Conservation (phyloP, 1,140 invertebrate species). For the Calephelis nemesis region DNA sequence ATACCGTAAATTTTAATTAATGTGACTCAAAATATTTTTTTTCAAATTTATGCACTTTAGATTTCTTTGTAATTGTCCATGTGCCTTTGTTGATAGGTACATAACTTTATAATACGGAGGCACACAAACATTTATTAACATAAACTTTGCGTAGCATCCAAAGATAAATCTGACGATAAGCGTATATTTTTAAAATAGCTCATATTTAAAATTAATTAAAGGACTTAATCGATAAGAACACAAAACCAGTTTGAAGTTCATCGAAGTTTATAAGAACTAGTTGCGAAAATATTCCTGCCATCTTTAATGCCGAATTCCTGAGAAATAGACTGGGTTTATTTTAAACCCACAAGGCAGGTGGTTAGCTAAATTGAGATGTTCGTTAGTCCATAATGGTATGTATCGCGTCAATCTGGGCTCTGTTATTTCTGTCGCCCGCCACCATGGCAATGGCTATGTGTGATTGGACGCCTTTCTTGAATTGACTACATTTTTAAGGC, state of each 20-base stretch:
- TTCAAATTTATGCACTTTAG: no score
- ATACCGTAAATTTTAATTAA: no score
- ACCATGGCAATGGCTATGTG: conserved; percentile 34
- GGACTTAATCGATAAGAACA: conserved; percentile 5
- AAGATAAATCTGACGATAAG: conserved; percentile 2
- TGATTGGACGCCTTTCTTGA: conserved; percentile 34
- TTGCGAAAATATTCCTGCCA: conserved; percentile 12
- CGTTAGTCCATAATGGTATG: conserved; percentile 61
- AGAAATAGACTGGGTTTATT: conserved; percentile 42
- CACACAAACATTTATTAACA: no score
- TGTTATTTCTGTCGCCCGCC: conserved; percentile 51
- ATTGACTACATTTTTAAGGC: conserved; percentile 26
- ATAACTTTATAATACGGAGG: no score
- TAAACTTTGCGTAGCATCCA: background rate
- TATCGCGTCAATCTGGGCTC: conserved; percentile 53
- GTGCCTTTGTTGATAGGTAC: no score
- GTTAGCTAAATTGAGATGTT: conserved; percentile 63
- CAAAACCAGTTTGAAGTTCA: background rate
- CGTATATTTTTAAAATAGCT: background rate
- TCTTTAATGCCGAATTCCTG: conserved; percentile 18
- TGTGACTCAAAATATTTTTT: no score
- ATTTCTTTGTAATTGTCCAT: no score
- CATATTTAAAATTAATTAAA: conserved; percentile 17
- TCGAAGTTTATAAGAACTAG: conserved; percentile 8
- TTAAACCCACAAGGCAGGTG: conserved; percentile 45